Evolutionary conservation across 2,888 invertebrate genomes (phyloP).

Genomic region (Drosophila meridiana): DNA sequence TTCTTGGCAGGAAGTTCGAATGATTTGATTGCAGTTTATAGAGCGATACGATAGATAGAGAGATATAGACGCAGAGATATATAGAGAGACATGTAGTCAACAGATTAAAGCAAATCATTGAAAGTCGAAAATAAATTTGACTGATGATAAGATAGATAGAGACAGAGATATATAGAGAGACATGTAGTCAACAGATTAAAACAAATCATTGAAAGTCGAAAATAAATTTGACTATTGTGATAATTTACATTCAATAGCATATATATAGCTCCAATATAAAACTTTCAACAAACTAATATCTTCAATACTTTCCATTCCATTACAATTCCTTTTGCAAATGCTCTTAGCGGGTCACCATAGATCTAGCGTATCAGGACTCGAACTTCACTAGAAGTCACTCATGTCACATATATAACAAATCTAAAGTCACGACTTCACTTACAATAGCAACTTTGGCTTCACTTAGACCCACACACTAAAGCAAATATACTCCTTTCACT

Average conservation of each 20-base stretch:
- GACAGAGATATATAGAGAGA: background rate
- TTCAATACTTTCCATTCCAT: background rate
- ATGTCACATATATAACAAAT: no score
- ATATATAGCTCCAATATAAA: background rate
- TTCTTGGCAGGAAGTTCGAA: background rate
- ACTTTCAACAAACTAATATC: background rate
- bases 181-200: no score
- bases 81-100: background rate
- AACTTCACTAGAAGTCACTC: background rate
- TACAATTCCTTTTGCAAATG: background rate
- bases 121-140: no score
- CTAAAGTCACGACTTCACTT: no score
- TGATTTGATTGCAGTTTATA: background rate
- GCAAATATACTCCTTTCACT: conserved; percentile 3
- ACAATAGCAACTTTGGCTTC: background rate
- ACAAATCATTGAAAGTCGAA: no score
- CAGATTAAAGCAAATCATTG: no score
- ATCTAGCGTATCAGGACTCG: background rate
- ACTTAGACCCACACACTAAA: background rate
- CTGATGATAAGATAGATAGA: background rate
- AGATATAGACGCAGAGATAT: background rate
- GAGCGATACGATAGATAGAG: background rate
- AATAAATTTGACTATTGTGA: no score
- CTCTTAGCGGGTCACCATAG: background rate
- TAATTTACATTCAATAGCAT: background rate